phyloP scores from a whole-genome alignment of 2,888 invertebrate species.

The Macropis europaea region DNA sequence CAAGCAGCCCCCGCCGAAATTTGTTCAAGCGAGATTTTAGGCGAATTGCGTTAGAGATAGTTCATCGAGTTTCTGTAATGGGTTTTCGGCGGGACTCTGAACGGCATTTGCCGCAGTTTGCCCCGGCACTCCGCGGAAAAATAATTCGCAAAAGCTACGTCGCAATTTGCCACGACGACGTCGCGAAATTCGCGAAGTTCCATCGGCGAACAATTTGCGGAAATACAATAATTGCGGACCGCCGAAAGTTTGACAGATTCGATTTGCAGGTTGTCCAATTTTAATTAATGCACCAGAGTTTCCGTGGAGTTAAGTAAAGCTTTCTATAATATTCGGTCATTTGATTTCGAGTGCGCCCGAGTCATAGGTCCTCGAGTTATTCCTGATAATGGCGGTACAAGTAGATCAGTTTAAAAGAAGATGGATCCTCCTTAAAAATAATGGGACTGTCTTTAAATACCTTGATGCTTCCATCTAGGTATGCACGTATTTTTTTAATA shows the following conservation, averaged over 20 bases:
- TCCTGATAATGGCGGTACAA: too few relatives aligned
- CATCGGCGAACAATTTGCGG: neutral
- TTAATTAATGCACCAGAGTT: neutral
- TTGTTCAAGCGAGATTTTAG: slow-evolving; percentile 38
- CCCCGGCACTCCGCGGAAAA: neutral
- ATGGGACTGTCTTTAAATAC: too few relatives aligned
- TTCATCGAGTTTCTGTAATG: slow-evolving; percentile 38
- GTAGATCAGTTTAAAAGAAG: too few relatives aligned
- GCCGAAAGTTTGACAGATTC: neutral
- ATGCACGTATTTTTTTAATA: too few relatives aligned
- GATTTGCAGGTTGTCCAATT: neutral
- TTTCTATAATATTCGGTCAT: too few relatives aligned
- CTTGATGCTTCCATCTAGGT: too few relatives aligned
- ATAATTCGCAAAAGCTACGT: neutral
- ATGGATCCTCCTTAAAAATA: too few relatives aligned
- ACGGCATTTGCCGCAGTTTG: slow-evolving; percentile 10
- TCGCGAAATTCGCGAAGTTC: neutral
- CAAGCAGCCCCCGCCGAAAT: slow-evolving; percentile 36
- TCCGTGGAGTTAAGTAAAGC: neutral
- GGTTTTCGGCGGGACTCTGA: slow-evolving; percentile 12
- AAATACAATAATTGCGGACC: too few relatives aligned
- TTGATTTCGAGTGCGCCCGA: too few relatives aligned
- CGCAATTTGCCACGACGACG: slow-evolving; percentile 1
- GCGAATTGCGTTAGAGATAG: slow-evolving; percentile 40
- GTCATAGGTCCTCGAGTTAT: too few relatives aligned